Evolutionary conservation across 2,113 vertebrate genomes (phyloP).

Genomic region (Pampusana beccarii): DNA sequence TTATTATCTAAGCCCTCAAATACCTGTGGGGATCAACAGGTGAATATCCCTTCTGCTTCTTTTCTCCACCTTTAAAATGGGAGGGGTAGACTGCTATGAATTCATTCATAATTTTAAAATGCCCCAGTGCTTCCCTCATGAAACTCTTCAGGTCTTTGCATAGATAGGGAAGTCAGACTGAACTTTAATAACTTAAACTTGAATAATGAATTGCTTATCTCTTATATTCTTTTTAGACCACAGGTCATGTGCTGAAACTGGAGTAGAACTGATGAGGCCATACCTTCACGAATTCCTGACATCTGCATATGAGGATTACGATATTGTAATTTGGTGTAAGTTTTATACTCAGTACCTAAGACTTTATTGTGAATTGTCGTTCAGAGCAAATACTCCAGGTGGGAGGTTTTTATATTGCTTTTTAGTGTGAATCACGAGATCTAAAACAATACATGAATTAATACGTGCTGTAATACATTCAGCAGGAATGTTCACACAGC

Average conservation of each 20-base stretch:
- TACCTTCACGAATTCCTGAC: slow-evolving; percentile 98
- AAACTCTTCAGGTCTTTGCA: not conserved
- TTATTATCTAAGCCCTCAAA: not conserved
- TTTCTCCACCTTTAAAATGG: not conserved
- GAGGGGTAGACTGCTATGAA: not conserved
- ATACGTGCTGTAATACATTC: not conserved
- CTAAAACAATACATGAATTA: not conserved
- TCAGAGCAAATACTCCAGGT: not conserved
- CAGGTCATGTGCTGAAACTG: slow-evolving; percentile 97
- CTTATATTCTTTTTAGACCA: slow-evolving; percentile 82
- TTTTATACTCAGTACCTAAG: slow-evolving; percentile 28
- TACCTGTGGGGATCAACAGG: not conserved
- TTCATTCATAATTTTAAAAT: not conserved
- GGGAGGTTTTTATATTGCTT: not conserved
- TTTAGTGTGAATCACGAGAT: not conserved
- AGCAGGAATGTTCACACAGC: not conserved
- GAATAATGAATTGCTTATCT: not conserved
- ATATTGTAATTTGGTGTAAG: slow-evolving; percentile 99
- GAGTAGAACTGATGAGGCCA: slow-evolving; percentile 96
- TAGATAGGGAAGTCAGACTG: not conserved
- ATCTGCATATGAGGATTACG: slow-evolving; percentile 96
- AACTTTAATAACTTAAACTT: not conserved
- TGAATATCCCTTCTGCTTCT: not conserved
- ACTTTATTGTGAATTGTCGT: not conserved
- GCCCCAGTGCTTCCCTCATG: not conserved